phyloP scores from a whole-genome alignment of 2,797 vertebrate species.

The Tapera naevia region DNA sequence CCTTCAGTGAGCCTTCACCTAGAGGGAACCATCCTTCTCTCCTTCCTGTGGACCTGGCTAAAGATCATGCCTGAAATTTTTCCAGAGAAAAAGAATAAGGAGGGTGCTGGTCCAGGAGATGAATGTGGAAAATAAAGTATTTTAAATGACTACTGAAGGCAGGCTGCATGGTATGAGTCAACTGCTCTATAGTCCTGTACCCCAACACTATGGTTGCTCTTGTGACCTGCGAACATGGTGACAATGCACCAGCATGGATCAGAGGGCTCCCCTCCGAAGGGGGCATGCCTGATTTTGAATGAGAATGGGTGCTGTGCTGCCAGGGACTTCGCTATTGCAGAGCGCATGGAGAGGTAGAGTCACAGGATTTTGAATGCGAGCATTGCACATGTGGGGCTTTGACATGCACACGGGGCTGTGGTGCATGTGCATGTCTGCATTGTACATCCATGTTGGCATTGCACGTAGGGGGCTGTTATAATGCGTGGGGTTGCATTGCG shows the following conservation, averaged over 20 bases:
- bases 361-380: fast-evolving
- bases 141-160: not conserved
- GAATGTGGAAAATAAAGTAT: not conserved
- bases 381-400: not conserved
- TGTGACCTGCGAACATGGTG: fast-evolving
- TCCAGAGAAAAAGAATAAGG: not conserved
- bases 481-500: not conserved
- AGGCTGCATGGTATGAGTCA: not conserved
- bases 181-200: not conserved
- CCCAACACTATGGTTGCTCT: fast-evolving
- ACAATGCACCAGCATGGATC: not conserved
- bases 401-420: not conserved
- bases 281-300: not conserved
- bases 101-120: fast-evolving
- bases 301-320: not conserved
- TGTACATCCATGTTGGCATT: not conserved
- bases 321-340: not conserved
- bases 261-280: not conserved
- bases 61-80: not conserved
- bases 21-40: not conserved
- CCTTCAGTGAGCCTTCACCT: not conserved
- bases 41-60: not conserved
- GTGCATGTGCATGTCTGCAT: not conserved
- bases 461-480: not conserved
- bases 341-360: fast-evolving